Evolutionary conservation across 2,888 invertebrate species (phyloP).

Genomic region (Nomada flava): DNA sequence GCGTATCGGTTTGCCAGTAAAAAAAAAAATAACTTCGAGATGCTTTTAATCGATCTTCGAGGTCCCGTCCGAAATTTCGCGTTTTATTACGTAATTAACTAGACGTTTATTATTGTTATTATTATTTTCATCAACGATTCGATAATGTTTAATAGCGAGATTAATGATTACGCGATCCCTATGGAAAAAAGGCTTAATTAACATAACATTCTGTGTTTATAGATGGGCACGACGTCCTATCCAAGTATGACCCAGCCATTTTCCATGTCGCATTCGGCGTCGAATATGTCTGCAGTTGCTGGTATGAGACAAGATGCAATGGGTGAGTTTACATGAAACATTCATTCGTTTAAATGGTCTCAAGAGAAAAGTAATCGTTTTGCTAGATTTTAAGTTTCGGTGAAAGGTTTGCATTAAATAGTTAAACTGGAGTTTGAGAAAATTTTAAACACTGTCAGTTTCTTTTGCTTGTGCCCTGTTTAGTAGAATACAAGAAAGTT

Average conservation of each 20-base stretch:
- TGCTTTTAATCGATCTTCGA: constrained; percentile 26
- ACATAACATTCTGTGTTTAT: constrained; percentile 81
- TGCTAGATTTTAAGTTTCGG: neutral
- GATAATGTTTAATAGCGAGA: neutral
- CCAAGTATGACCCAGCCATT: constrained; percentile 97
- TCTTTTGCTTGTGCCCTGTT: too few relatives aligned
- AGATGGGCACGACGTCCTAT: constrained; percentile 97
- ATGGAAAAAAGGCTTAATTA: neutral
- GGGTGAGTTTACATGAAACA: constrained; percentile 86
- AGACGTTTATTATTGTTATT: neutral
- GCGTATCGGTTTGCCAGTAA: constrained; percentile 55
- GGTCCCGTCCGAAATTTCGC: constrained; percentile 1
- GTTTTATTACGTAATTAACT: neutral
- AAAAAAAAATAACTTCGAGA: constrained; percentile 45
- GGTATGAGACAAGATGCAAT: constrained; percentile 95
- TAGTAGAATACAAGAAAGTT: too few relatives aligned
- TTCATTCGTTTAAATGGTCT: neutral
- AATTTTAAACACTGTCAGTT: too few relatives aligned
- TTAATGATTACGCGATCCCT: neutral
- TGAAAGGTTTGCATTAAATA: too few relatives aligned
- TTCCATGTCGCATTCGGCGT: constrained; percentile 95
- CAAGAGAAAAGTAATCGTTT: neutral
- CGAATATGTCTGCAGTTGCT: constrained; percentile 95
- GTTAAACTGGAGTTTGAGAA: too few relatives aligned
- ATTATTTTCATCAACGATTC: neutral